Base-by-base conservation (phyloP, 2,888 invertebrate genomes). In the Agrilus biguttatus region DNA sequence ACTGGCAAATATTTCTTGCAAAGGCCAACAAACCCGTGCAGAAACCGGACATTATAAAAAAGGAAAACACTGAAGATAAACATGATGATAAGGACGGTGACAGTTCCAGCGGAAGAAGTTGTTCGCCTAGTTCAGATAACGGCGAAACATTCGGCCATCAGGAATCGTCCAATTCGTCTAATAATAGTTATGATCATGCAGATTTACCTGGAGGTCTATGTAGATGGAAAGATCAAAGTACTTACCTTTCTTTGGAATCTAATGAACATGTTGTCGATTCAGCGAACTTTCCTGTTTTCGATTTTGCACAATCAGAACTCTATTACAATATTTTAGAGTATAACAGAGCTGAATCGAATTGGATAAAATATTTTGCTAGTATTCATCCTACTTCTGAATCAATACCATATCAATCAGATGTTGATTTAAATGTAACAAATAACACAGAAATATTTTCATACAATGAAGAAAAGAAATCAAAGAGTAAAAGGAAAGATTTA, bases 221-320 rank as follows among this genome's bases (percentile, higher is more conserved):
- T 62, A 80, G 82, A 60, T 86, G 85, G 85, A 78, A 77, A 61
- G 86, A 83, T 60, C 76, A 83, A 60, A 85, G 83, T 59, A 84
- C 86, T 40, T 85, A 84, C 57, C 68, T 86, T 55, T 72, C 79
- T 55, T 60, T 71, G 56, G 79, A 80, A 62, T 68, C 71, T 10
- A 28, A 28, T 10, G 23, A 23, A 23, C 6, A 6, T 6, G 23
- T 6, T 23, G 8, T 3, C 8, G 23, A 23, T 23, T 8, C 23
- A 23, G 8, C 23, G 5, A 23, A 8, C 8, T 23, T 6, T 6
- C 23, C 23, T 8, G 17, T 2, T 17, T 28, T 28, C 2, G 28
- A 28, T 2, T 28, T 10, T 28, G 28, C 2, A 28, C 4, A 4
- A 17, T 17, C 28, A 10, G 10, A 28, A 8, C 3, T 28, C 28